Evolutionary conservation across 2,113 vertebrate genomes (phyloP).

Genomic region (Sceloporus undulatus): DNA sequence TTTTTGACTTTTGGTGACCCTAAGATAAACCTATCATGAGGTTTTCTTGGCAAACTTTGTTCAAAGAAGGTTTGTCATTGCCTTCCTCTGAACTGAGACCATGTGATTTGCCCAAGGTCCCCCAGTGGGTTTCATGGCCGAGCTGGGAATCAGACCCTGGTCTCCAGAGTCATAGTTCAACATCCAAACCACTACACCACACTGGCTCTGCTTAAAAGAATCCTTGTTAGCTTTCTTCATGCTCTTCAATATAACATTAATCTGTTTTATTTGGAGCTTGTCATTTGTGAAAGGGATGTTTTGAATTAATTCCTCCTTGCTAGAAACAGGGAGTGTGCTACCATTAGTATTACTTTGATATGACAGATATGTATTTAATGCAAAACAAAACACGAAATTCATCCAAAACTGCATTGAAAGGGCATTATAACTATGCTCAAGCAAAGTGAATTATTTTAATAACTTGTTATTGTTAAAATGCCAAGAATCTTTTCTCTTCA

Average conservation of each 20-base stretch:
- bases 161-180: too few relatives aligned
- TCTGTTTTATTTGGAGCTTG: slow-evolving; percentile 59
- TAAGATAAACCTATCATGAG: too few relatives aligned
- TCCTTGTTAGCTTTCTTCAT: slow-evolving; percentile 6
- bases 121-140: too few relatives aligned
- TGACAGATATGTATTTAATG: slow-evolving; percentile 74
- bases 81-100: too few relatives aligned
- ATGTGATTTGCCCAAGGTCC: too few relatives aligned
- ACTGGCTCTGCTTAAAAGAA: background rate
- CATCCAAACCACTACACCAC: too few relatives aligned
- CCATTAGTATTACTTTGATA: slow-evolving; percentile 63
- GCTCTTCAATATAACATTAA: slow-evolving; percentile 11
- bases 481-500: slow-evolving; percentile 76
- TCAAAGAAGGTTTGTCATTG: too few relatives aligned
- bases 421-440: slow-evolving; percentile 73
- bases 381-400: slow-evolving; percentile 74
- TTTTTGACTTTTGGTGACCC: too few relatives aligned
- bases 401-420: slow-evolving; percentile 72
- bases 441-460: slow-evolving; percentile 76
- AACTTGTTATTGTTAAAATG: slow-evolving; percentile 78
- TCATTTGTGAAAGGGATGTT: slow-evolving; percentile 59
- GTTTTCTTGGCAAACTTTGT: too few relatives aligned
- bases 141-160: too few relatives aligned
- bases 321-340: slow-evolving; percentile 59
- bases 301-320: slow-evolving; percentile 62